Evolutionary conservation across 2,888 invertebrate genomes (phyloP), one percentile per base, ranked within the genome.

Genomic region (Caenorhabditis angaria): DNA sequence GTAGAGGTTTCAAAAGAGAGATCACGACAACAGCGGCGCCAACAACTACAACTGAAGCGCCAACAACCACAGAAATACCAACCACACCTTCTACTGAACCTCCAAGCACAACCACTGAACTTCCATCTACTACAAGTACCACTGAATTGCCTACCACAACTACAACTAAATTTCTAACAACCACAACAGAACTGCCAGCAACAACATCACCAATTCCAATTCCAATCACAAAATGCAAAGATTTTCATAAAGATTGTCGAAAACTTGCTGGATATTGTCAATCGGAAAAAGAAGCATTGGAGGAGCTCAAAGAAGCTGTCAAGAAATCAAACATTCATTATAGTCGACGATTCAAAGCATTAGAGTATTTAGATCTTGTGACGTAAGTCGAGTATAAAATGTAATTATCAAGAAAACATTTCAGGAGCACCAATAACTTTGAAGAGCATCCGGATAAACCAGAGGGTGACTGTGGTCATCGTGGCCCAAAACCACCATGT

Each of bases 1-100:
- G 76, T 51, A 69, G 20, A 20, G 56, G 62, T 22, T 62, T 63
- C 0, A 55, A 67, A 48, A 41, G 60, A 6, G 69, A 65, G 51
- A 53, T 61, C 22, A 58, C 70, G 10, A 68, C 66, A 0, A 56
- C 41, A 12, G 25, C 54, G 4, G 61, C 65, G 6, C 47, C 66
- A 12, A 54, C 64, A n/a, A 66, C 63, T 1, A 10, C 28, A 12
- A 56, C 58, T 0, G 29, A 58, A 20, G 12, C 59, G 0, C 3
- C 57, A 2, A 56, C 63, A 24, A 47, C 61, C 2, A 61, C 67
- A 25, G 4, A 6, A 3, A 12, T 24, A 27, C 4, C 25, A 18
- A 27, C 54, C 1, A 25, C 54, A 18, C 25, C 54, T 14, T 63
- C 64, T 12, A 63, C 72, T 1, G 55, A 48, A 29, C 20, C 62